Base-by-base conservation (phyloP, 2,888 invertebrate species). In the Hanleya hanleyi region DNA sequence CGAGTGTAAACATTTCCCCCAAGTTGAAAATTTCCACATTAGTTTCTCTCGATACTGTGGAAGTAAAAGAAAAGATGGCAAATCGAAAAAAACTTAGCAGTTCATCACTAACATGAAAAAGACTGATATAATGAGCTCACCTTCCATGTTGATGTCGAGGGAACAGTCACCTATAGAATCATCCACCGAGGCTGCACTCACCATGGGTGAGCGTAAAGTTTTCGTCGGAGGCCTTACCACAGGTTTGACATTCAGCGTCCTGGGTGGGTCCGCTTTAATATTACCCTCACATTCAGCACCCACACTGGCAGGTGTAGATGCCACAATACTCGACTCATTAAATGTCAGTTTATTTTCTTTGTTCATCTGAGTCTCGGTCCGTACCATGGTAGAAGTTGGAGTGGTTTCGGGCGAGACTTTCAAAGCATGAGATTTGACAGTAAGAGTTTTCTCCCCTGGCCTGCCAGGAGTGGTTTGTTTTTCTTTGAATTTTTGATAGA, bases 81-180 rank as follows among this genome's bases (percentile, higher is more conserved):
- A n/a, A n/a, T n/a, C n/a, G n/a, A n/a, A n/a, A n/a, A n/a, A n/a
- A n/a, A n/a, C n/a, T n/a, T n/a, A n/a, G n/a, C n/a, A n/a, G n/a
- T n/a, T n/a, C n/a, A n/a, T n/a, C n/a, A n/a, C n/a, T n/a, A n/a
- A n/a, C n/a, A n/a, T n/a, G n/a, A n/a, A n/a, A n/a, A n/a, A n/a
- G n/a, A n/a, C n/a, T n/a, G n/a, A n/a, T n/a, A n/a, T n/a, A n/a
- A n/a, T n/a, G n/a, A n/a, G 74, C 85, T 74, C 74, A 85, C 87
- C 85, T 75, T 85, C 84, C 1, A 84, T 72, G 71, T 84, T 83
- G 47, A 83, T 81, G 70, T 87, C 86, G 12, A 87, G 81, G 0
- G 87, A 87, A 66, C 87, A 88, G 51, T 87, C 85, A 22, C 87
- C 88, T 22, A 88, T 86, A 9, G 85, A 86, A 68, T 87, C 87